These are phyloP conservation scores for Odontesthes bonariensis DNA, from an alignment of 2,113 vertebrate species.

Conservation along the genomic window DNA sequence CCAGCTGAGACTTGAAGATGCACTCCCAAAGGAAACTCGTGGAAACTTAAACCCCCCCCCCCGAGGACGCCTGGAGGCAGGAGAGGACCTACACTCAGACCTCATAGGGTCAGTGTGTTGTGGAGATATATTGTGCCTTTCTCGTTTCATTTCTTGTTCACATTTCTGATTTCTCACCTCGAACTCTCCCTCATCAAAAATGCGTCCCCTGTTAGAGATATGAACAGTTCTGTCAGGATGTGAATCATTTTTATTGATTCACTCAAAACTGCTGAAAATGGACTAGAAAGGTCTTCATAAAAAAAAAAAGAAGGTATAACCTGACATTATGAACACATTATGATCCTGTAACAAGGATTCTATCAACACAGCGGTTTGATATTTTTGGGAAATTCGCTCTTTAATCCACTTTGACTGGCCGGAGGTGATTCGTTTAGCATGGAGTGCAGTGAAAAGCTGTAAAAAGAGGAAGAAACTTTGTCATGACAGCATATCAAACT, in stretches of 20 bases:
- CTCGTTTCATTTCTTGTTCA: constrained; percentile 12
- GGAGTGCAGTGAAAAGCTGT: neutral
- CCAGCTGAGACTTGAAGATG: constrained; percentile 18
- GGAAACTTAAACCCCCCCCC: constrained; percentile 9
- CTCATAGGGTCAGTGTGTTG: constrained; percentile 24
- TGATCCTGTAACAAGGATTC: fast-evolving
- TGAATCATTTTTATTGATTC: neutral
- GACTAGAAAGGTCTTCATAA: too few species aligned
- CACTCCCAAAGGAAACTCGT: constrained; percentile 43
- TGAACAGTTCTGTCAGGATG: neutral
- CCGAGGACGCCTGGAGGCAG: constrained; percentile 11
- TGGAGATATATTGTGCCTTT: constrained; percentile 60
- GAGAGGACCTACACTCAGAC: neutral
- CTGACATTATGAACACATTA: neutral
- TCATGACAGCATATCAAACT: too few species aligned
- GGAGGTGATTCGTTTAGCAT: neutral
- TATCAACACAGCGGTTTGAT: neutral
- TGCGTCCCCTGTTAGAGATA: neutral
- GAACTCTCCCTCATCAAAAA: neutral
- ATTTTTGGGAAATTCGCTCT: neutral
- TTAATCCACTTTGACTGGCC: neutral
- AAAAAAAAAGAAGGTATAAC: too few species aligned
- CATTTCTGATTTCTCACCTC: neutral
- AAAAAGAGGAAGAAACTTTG: neutral
- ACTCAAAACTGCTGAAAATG: neutral